These are phyloP conservation scores for Odontamblyopus rebecca DNA, from an alignment of 2,797 vertebrate genomes.

Conservation along the genomic window DNA sequence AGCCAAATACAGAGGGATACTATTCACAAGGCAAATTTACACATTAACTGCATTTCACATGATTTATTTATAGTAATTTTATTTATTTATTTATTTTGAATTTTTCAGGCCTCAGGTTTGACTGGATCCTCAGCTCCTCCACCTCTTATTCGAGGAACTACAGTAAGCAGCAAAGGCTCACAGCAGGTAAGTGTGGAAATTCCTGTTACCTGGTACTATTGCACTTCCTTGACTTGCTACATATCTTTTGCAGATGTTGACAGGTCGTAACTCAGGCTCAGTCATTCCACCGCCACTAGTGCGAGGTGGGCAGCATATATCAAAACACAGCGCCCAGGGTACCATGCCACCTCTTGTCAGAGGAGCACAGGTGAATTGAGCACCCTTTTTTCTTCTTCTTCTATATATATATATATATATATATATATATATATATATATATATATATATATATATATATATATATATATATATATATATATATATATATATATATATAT, in stretches of 20 bases:
- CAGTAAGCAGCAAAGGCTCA: slow-evolving; percentile 82
- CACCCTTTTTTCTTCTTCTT: neutral
- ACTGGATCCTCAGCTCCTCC: slow-evolving; percentile 84
- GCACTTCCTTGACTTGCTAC: neutral
- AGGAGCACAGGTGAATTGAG: slow-evolving; percentile 87
- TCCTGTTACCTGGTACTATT: neutral
- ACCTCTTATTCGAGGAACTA: slow-evolving; percentile 85
- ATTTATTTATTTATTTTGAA: neutral
- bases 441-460: no score
- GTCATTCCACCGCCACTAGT: slow-evolving; percentile 93
- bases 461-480: no score
- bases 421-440: no score
- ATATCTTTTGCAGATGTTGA: slow-evolving; percentile 73
- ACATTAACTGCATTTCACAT: neutral
- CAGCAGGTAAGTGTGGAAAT: slow-evolving; percentile 80
- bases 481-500: no score
- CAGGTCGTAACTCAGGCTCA: slow-evolving; percentile 80
- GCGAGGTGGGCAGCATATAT: slow-evolving; percentile 86
- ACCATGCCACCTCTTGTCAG: slow-evolving; percentile 96
- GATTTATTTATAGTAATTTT: slow-evolving; percentile 6
- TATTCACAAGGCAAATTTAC: slow-evolving; percentile 82
- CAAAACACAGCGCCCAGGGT: slow-evolving; percentile 88
- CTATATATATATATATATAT: no score
- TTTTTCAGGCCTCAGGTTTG: slow-evolving; percentile 73
- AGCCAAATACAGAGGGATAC: slow-evolving; percentile 92